phyloP scores from a whole-genome alignment of 2,797 vertebrate genomes.

The Hoplostethus mediterraneus region DNA sequence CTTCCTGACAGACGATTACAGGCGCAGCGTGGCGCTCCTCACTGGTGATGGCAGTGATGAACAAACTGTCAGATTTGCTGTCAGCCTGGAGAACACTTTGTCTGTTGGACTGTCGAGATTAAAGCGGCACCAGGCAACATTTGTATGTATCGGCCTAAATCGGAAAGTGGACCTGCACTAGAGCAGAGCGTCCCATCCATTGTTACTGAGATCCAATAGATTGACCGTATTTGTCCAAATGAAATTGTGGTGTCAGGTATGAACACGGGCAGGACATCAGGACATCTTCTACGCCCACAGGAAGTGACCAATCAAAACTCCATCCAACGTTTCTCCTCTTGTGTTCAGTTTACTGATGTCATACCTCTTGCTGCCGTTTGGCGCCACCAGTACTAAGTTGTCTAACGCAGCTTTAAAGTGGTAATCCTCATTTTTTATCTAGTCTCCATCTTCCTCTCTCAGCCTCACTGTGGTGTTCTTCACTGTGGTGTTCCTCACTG shows the following conservation, averaged over 20 bases:
- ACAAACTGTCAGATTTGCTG: constrained; percentile 37
- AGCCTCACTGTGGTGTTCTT: too few relatives aligned
- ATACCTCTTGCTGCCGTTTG: too few relatives aligned
- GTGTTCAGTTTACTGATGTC: too few relatives aligned
- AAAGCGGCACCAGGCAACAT: constrained; percentile 3
- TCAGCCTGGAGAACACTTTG: constrained; percentile 22
- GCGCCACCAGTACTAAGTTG: too few relatives aligned
- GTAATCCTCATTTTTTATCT: too few relatives aligned
- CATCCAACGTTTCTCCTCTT: too few relatives aligned
- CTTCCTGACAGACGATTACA: constrained; percentile 48
- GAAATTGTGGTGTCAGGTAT: constrained; percentile 1
- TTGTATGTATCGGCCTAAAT: constrained; percentile 11
- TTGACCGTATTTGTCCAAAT: background rate
- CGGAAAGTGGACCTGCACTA: background rate
- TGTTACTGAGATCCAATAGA: constrained; percentile 33
- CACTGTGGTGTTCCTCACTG: too few relatives aligned
- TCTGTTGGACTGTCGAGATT: constrained; percentile 30
- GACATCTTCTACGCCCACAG: background rate
- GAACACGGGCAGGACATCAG: background rate
- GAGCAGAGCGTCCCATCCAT: constrained; percentile 5
- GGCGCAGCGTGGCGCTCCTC: constrained; percentile 18
- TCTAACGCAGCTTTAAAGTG: too few relatives aligned
- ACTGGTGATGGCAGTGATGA: constrained; percentile 24
- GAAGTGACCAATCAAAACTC: constrained; percentile 3
- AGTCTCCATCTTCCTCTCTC: too few relatives aligned